Base-by-base conservation (phyloP, 35 echinoderm and acorn worm species). In the Diadema setosum region DNA sequence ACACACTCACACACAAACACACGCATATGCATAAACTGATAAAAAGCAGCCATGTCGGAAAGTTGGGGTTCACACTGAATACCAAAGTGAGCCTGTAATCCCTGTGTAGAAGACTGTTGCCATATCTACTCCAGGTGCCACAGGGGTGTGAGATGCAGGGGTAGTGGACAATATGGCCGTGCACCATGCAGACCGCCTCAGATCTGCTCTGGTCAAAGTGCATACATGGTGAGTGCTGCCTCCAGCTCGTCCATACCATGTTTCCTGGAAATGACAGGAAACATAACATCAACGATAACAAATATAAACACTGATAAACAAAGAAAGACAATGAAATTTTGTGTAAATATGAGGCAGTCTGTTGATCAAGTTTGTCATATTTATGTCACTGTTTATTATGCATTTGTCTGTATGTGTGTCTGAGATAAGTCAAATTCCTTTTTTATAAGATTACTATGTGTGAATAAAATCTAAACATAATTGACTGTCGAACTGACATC, bases 181-280 rank as follows among this genome's bases (percentile, higher is more conserved):
- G 18, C 35, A 78, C 73, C 73, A 78, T 33, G 39, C 73, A 25
- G 30, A 78, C 40, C 44, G 44, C 40, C 73, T 78, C n/a, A n/a
- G n/a, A n/a, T n/a, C n/a, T n/a, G n/a, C n/a, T n/a, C n/a, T n/a
- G n/a, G n/a, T n/a, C n/a, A n/a, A n/a, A n/a, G n/a, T 44, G 73
- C 73, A 78, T 41, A 78, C 8, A 18, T 44, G 39, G 73, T 44
- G 11, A 78, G 40, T 42, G 73, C 73, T 78, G 73, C 73, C 44
- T 42, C 27, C 14, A 78, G 30, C 44, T 78, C 73, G 44, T 78
- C 73, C 73, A 78, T 78, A 4, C 73, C 73, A 78, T 78, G 73
- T 43, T 78, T 78, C n/a, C 73, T 78, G 37, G 2, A 44, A 4
- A 44, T 3, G 44, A 36, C 39, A 41, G 44, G 12, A 78, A 9